Conservation (phyloP, 2,113 vertebrate genomes). For the Laticauda laticaudata region DNA sequence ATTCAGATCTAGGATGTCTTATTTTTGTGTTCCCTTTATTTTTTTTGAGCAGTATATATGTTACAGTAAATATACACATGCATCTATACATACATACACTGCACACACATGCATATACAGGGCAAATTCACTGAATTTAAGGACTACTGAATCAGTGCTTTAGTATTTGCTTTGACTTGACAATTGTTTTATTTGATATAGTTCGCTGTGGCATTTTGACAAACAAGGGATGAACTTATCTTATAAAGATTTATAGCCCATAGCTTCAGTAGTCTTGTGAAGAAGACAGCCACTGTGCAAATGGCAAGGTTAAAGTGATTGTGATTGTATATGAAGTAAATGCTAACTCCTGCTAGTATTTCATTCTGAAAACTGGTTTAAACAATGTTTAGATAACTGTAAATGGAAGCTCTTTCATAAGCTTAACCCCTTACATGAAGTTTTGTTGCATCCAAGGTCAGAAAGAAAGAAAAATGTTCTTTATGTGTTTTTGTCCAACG, state of each 20-base stretch:
- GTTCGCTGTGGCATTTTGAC: slow-evolving; percentile 64
- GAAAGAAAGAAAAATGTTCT: slow-evolving; percentile 64
- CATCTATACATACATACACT: background rate
- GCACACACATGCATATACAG: background rate
- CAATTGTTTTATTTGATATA: slow-evolving; percentile 69
- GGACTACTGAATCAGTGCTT: slow-evolving; percentile 30
- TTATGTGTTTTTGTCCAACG: slow-evolving; percentile 49
- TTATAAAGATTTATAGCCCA: slow-evolving; percentile 74
- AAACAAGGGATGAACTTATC: slow-evolving; percentile 76
- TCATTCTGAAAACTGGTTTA: slow-evolving; percentile 73
- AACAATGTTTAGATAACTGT: slow-evolving; percentile 73
- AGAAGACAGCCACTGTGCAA: slow-evolving; percentile 74
- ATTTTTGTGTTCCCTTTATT: too few species aligned
- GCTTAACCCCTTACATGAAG: slow-evolving; percentile 55
- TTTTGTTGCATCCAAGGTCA: slow-evolving; percentile 78
- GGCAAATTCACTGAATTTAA: slow-evolving; percentile 6
- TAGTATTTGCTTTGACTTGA: slow-evolving; percentile 64
- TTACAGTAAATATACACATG: too few species aligned
- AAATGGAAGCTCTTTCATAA: slow-evolving; percentile 73
- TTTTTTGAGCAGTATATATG: background rate
- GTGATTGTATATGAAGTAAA: slow-evolving; percentile 72
- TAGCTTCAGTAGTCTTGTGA: slow-evolving; percentile 68
- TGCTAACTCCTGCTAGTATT: slow-evolving; percentile 77
- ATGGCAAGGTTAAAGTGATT: slow-evolving; percentile 78
- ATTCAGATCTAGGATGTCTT: too few species aligned